Percentiles rank a stretch among this genome's conserved stretches.
Conservation (phyloP, 2,888 invertebrate species). For the Coelinius sp. region DNA sequence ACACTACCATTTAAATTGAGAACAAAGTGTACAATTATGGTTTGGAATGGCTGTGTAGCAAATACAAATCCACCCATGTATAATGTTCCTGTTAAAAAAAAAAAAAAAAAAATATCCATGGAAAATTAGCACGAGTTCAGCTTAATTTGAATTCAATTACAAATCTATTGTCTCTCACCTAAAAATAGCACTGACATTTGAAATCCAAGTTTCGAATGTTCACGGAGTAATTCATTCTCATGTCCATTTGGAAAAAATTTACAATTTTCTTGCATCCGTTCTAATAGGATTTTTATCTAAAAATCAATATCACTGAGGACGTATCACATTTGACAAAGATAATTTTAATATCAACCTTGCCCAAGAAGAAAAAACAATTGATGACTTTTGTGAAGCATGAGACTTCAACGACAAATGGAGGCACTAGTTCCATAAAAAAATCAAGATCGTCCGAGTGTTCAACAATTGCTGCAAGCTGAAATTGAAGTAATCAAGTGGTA, state of each 20-base stretch:
- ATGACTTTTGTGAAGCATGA: neutral
- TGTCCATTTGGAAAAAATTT: neutral
- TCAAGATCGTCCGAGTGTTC: neutral
- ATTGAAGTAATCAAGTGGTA: too few species aligned
- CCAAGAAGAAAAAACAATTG: neutral
- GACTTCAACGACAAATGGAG: neutral
- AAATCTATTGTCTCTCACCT: neutral
- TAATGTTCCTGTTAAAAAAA: neutral
- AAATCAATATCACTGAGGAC: neutral
- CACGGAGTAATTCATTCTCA: neutral
- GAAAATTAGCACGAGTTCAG: too few species aligned
- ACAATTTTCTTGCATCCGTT: neutral
- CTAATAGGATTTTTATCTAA: neutral
- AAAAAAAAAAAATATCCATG: neutral
- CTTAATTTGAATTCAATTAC: too few species aligned
- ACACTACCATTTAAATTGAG: neutral
- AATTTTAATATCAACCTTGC: neutral
- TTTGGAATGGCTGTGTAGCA: neutral
- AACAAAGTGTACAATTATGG: neutral
- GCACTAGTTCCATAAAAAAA: neutral
- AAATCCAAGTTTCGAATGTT: neutral
- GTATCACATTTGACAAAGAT: neutral
- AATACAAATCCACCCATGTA: neutral
- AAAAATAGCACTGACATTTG: neutral
- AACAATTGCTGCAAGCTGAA: neutral